Evolutionary conservation across 1,140 invertebrate genomes (phyloP).

Genomic region (Cotesia vestalis): DNA sequence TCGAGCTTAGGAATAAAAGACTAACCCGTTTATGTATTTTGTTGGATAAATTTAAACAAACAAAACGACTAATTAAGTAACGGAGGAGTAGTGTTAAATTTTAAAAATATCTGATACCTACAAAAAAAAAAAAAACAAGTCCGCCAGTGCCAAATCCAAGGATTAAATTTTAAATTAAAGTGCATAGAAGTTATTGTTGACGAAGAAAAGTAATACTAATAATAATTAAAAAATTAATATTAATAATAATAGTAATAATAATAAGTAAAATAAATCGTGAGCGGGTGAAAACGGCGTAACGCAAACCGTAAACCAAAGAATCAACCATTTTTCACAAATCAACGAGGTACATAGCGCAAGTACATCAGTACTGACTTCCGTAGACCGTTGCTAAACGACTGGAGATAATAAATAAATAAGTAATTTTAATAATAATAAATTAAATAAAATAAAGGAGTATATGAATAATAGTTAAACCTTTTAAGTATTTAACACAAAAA

Average conservation of each 20-base stretch:
- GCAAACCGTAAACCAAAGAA: conserved; percentile 65
- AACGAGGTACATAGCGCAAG: conserved; percentile 46
- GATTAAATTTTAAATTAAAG: conserved; percentile 39
- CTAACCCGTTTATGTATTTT: conserved; percentile 33
- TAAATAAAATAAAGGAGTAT: conserved; percentile 21
- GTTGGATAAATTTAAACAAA: conserved; percentile 42
- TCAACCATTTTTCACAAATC: conserved; percentile 65
- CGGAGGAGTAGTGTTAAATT: conserved; percentile 58
- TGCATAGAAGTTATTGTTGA: conserved; percentile 33
- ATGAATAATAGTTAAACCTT: conserved; percentile 39
- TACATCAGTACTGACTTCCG: conserved; percentile 24
- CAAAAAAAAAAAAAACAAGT: conserved; percentile 48
- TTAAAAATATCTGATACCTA: conserved; percentile 56
- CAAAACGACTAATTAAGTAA: conserved; percentile 44
- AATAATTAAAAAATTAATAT: background rate
- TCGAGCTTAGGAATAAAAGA: conserved; percentile 43
- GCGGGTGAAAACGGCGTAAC: no score
- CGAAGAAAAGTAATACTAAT: no score
- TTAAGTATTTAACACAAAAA: conserved; percentile 41
- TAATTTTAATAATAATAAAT: no score
- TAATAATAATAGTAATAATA: conserved; percentile 37
- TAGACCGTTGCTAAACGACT: conserved; percentile 29
- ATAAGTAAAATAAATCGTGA: conserved; percentile 30
- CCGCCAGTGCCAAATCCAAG: conserved; percentile 65
- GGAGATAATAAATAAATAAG: conserved; percentile 19